Percentiles rank a stretch among this genome's conserved stretches.
Conservation (phyloP, 2,113 vertebrate species). For the Tachysurus fulvidraco region DNA sequence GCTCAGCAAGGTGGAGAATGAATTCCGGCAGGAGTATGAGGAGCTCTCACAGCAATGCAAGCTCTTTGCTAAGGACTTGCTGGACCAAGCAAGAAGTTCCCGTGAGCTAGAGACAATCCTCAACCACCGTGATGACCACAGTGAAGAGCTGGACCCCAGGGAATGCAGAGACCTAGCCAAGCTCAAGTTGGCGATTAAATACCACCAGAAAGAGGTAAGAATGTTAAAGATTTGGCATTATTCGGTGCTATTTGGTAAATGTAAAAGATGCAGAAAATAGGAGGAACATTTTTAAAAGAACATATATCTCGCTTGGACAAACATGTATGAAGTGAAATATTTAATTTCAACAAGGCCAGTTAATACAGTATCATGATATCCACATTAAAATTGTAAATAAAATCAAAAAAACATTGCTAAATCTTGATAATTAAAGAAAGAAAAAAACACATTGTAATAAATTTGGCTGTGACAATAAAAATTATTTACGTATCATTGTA, state of each 20-base stretch:
- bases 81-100: constrained; percentile 94
- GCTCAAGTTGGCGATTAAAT: constrained; percentile 97
- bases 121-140: constrained; percentile 91
- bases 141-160: constrained; percentile 89
- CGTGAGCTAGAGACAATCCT: constrained; percentile 95
- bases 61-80: constrained; percentile 93
- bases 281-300: not conserved
- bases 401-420: not conserved
- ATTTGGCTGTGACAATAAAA: too few species aligned
- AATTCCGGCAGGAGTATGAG: constrained; percentile 98
- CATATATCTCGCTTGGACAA: not conserved
- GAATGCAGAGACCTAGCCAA: constrained; percentile 95
- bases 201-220: constrained; percentile 98
- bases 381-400: not conserved
- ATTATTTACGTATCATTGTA: not conserved
- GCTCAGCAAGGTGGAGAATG: constrained; percentile 97
- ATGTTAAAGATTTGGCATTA: not conserved
- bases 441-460: too few species aligned
- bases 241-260: not conserved
- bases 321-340: not conserved
- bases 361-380: not conserved
- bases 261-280: not conserved
- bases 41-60: constrained; percentile 98
- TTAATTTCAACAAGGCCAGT: not conserved
- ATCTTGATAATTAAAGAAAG: too few species aligned